Evolutionary conservation across 2,888 invertebrate genomes (phyloP).

Genomic region (Eurytoma californica): DNA sequence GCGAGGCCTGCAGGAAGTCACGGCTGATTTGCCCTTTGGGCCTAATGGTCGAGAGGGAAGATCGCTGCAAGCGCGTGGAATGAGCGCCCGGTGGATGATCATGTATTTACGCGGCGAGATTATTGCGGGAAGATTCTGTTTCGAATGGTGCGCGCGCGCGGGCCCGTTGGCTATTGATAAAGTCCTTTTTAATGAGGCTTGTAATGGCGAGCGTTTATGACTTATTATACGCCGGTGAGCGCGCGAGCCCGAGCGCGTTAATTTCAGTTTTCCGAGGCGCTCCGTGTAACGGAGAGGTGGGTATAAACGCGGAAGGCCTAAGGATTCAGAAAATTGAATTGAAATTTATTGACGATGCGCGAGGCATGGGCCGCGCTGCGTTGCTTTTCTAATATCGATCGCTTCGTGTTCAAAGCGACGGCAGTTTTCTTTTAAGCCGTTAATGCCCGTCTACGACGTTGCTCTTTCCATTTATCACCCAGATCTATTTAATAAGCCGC

Average conservation of each 20-base stretch:
- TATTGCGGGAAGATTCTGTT: slow-evolving; percentile 30
- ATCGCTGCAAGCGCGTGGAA: not conserved
- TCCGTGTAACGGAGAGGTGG: not conserved
- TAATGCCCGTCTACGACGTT: too few relatives aligned
- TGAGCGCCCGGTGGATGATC: not conserved
- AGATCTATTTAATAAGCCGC: too few relatives aligned
- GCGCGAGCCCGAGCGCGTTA: slow-evolving; percentile 12
- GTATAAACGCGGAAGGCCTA: not conserved
- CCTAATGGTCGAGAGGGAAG: not conserved
- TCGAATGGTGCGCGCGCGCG: slow-evolving; percentile 21
- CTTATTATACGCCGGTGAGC: slow-evolving; percentile 3
- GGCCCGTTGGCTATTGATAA: slow-evolving; percentile 52
- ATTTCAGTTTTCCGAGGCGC: slow-evolving; percentile 23
- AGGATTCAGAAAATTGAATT: slow-evolving; percentile 40
- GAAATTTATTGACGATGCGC: slow-evolving; percentile 20
- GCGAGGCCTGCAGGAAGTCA: slow-evolving; percentile 43
- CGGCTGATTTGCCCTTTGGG: slow-evolving; percentile 43
- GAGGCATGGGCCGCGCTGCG: not conserved
- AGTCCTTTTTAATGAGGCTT: slow-evolving; percentile 48
- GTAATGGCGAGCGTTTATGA: slow-evolving; percentile 36
- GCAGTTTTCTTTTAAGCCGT: too few relatives aligned
- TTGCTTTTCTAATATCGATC: not conserved
- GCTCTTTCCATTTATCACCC: too few relatives aligned
- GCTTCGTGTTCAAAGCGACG: not conserved
- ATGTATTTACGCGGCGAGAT: slow-evolving; percentile 6